Percentiles rank a stretch among this genome's conserved stretches.
These are phyloP conservation scores for Metopia argyrocephala DNA, from an alignment of 2,888 invertebrate species.

Conservation along the genomic window DNA sequence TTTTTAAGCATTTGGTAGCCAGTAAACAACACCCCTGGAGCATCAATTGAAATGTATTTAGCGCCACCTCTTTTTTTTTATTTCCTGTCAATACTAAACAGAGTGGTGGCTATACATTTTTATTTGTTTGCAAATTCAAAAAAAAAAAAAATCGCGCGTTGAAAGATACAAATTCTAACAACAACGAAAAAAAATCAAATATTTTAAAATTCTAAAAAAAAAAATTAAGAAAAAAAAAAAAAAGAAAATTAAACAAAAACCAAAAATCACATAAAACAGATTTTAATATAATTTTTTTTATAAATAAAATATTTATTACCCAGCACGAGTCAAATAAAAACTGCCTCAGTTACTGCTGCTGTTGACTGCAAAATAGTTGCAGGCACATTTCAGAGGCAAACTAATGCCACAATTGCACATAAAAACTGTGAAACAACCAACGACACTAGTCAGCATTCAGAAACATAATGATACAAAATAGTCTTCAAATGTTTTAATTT, in stretches of 20 bases:
- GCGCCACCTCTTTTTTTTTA: conserved; percentile 60
- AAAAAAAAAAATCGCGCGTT: conserved; percentile 23
- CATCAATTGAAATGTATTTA: conserved; percentile 58
- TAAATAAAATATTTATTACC: conserved; percentile 62
- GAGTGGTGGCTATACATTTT: neutral
- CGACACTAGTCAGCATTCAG: neutral
- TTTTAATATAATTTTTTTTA: conserved; percentile 52
- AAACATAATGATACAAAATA: conserved; percentile 10
- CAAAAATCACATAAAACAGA: conserved; percentile 11
- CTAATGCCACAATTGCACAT: conserved; percentile 40
- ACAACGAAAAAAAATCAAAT: conserved; percentile 23
- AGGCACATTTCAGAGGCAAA: conserved; percentile 46
- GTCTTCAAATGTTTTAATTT: conserved; percentile 32
- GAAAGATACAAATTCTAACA: conserved; percentile 38
- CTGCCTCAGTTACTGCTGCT: conserved; percentile 19
- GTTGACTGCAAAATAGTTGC: conserved; percentile 18
- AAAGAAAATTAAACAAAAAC: neutral
- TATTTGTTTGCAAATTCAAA: neutral
- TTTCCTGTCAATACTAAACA: neutral
- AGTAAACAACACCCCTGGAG: conserved; percentile 46
- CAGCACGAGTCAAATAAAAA: conserved; percentile 61
- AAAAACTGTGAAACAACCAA: conserved; percentile 32
- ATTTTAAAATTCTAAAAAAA: conserved; percentile 39
- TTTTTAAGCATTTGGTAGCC: neutral
- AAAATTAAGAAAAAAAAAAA: conserved; percentile 14